phyloP scores from a whole-genome alignment of 2,888 invertebrate genomes.

The Pemphredon lugubris region DNA sequence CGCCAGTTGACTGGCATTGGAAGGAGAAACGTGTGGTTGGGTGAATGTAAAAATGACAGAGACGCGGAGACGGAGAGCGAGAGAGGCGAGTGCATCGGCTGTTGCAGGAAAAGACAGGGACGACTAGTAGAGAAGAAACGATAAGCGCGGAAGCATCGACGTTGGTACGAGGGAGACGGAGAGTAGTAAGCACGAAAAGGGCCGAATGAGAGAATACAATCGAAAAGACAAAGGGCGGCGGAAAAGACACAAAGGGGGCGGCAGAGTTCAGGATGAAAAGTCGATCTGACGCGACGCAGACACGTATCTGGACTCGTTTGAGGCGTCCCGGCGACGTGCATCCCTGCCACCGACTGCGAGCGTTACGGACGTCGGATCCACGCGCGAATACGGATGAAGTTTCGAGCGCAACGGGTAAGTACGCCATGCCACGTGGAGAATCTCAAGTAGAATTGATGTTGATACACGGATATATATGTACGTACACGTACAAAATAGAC shows the following conservation, averaged over 20 bases:
- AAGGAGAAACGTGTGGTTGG: slow-evolving; percentile 9
- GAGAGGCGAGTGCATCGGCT: too few species aligned
- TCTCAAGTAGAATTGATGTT: slow-evolving; percentile 37
- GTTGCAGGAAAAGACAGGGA: neutral
- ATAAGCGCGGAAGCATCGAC: too few species aligned
- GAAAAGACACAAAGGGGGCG: neutral
- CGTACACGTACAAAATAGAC: neutral
- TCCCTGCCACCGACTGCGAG: slow-evolving; percentile 27
- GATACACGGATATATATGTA: slow-evolving; percentile 30
- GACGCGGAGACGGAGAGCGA: neutral
- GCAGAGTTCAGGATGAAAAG: slow-evolving; percentile 9
- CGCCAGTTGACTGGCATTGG: slow-evolving; percentile 30
- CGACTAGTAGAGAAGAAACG: neutral
- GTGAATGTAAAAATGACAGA: neutral
- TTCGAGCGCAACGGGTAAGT: slow-evolving; percentile 37
- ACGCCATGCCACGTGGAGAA: slow-evolving; percentile 30
- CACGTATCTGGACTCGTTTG: slow-evolving; percentile 39
- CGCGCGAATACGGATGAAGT: slow-evolving; percentile 44
- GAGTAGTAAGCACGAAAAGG: neutral
- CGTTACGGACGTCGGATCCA: slow-evolving; percentile 32
- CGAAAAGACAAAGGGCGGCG: neutral
- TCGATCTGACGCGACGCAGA: slow-evolving; percentile 10
- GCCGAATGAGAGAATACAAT: neutral
- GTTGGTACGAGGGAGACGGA: too few species aligned
- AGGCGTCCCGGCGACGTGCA: slow-evolving; percentile 27